Evolutionary conservation across 2,888 invertebrate species (phyloP).

Genomic region (Campoletis raptor): DNA sequence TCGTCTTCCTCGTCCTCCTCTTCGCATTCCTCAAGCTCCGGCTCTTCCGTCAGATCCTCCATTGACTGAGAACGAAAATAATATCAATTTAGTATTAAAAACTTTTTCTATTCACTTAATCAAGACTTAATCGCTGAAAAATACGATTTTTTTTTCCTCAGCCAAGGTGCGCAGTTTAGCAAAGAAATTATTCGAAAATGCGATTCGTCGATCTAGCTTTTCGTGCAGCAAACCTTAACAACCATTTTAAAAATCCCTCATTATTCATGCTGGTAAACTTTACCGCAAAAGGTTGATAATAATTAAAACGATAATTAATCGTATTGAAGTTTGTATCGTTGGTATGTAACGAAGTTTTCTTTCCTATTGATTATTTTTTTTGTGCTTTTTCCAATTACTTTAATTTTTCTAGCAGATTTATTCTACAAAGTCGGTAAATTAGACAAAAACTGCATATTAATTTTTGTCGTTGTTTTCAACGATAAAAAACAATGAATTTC

Average conservation of each 20-base stretch:
- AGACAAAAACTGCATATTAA: too few relatives aligned
- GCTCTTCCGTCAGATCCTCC: conserved; percentile 84
- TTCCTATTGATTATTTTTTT: too few relatives aligned
- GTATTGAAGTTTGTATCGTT: neutral
- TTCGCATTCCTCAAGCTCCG: conserved; percentile 83
- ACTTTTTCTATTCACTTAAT: neutral
- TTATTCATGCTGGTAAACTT: conserved; percentile 33
- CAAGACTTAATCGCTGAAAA: conserved; percentile 33
- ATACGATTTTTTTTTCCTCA: conserved; percentile 33
- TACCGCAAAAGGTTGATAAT: neutral
- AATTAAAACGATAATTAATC: neutral
- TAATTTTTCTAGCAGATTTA: too few relatives aligned
- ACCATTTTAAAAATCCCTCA: conserved; percentile 19
- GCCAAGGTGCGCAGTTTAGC: conserved; percentile 65
- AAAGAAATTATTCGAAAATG: conserved; percentile 22
- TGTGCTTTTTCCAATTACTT: too few relatives aligned
- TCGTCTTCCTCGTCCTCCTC: conserved; percentile 81
- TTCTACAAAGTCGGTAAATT: too few relatives aligned
- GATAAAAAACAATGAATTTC: too few relatives aligned
- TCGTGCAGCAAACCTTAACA: conserved; percentile 22
- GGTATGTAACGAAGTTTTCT: neutral
- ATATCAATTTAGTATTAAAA: neutral
- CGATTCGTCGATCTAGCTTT: neutral
- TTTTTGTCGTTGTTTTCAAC: too few relatives aligned
- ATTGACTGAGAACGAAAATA: conserved; percentile 78